Base-by-base conservation (phyloP, 2,888 invertebrate species). In the Mongoloraphidia duomilia region DNA sequence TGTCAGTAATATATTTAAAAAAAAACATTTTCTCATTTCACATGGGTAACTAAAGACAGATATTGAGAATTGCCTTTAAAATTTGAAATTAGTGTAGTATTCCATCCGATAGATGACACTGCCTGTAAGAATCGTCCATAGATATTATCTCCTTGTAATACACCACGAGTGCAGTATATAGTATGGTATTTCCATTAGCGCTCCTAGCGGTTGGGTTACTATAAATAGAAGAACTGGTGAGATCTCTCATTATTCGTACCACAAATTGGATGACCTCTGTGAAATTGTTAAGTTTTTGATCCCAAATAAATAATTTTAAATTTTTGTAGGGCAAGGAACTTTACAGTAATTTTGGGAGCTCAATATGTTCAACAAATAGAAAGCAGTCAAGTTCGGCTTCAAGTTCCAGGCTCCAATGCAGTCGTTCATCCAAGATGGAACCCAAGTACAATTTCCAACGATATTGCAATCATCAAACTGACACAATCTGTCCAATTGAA, bases 371-470 rank as follows among this genome's bases (percentile, higher is more conserved):
- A 12, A 26, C 17, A 17, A 26, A 26, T n/a, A 9, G 42, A 42
- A 14, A 12, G 11, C 26, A 33, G 14, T 5, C 26, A 26, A 26
- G 26, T 26, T 6, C 42, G 42, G 6, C 33, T 42, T 9, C 33
- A 42, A 33, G 9, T 44, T 34, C 12, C 13, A 12, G 10, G 35
- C 3, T 10, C 12, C 10, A 36, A 44, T 35, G 35, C 35, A 40
- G 12, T 40, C 34, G 40, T 46, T 8, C 46, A 46, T 46, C 46
- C 46, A 1, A 46, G 34, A 46, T 46, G 46, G 46, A 46, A 40
- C 12, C 34, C 33, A 34, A 42, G 42, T 33, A 35, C 26, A 38
- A 33, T 46, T 11, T 8, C 34, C 3, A 46, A 46, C 9, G 46
- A 46, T 46, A 46, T 46, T 40, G 46, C 46, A 2, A 14, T 46